phyloP scores from a whole-genome alignment of 2,113 vertebrate species.

The Onychostruthus taczanowskii region DNA sequence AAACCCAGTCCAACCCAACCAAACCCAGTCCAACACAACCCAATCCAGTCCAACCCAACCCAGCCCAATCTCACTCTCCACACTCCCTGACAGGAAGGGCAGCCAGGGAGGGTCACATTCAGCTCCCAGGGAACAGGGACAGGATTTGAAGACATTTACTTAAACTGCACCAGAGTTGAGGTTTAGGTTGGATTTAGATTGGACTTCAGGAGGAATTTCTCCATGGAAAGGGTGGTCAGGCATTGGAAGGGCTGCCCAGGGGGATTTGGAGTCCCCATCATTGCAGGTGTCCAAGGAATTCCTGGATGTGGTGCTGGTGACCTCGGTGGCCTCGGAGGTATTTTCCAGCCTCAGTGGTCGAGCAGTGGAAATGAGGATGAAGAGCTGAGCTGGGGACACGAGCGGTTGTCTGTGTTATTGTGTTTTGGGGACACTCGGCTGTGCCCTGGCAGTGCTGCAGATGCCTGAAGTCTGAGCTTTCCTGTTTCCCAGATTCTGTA shows the following conservation, averaged over 20 bases:
- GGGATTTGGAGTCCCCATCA: not conserved
- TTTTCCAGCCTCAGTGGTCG: not conserved
- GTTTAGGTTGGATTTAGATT: not conserved
- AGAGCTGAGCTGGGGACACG: not conserved
- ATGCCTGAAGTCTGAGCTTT: not conserved
- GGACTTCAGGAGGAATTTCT: not conserved
- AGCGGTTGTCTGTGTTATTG: not conserved
- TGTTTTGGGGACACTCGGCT: not conserved
- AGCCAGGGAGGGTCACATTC: not conserved
- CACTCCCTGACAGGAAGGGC: not conserved
- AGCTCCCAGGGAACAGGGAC: not conserved
- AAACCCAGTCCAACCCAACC: not conserved
- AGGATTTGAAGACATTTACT: not conserved
- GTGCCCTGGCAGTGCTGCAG: not conserved
- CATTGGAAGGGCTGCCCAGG: not conserved
- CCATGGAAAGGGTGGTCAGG: not conserved
- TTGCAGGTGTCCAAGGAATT: not conserved
- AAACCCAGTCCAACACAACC: too few relatives aligned
- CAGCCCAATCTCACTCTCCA: fast-evolving
- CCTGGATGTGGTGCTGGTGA: not conserved
- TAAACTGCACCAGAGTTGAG: not conserved
- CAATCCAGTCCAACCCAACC: too few relatives aligned
- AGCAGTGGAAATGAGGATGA: not conserved
- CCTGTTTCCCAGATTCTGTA: not conserved
- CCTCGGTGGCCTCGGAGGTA: fast-evolving